A percentile compares a stretch with the other conserved stretches of the same genome.
phyloP scores from a whole-genome alignment of 30 jellyfish, hydroid and myxozoan species.

The Turritopsis rubra region DNA sequence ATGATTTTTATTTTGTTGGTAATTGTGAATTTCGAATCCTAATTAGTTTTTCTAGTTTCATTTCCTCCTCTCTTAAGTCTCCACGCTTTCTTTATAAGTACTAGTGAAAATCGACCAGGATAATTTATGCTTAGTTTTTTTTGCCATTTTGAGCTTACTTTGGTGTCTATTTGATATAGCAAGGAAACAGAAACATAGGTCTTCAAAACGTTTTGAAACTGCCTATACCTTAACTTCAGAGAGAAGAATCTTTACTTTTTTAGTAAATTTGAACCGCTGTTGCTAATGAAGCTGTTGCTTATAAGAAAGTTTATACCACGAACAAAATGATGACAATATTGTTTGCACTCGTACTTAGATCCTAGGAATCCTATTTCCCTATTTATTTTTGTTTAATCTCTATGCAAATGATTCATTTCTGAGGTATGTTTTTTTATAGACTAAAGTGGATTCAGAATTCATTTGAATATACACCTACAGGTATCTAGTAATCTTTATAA shows the following conservation, averaged over 20 bases:
- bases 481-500: not conserved
- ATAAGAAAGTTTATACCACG: no score
- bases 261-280: no score
- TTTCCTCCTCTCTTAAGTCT: not conserved
- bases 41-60: not conserved
- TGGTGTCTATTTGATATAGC: no score
- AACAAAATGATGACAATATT: not conserved
- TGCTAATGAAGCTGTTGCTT: no score
- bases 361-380: not conserved
- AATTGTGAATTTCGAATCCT: not conserved
- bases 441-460: conserved; percentile 11
- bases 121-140: no score
- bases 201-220: no score
- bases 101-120: no score
- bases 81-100: no score
- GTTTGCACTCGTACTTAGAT: not conserved
- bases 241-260: no score
- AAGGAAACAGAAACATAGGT: no score
- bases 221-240: no score
- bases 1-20: not conserved
- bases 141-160: no score
- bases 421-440: not conserved
- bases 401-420: not conserved
- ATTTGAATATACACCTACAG: conserved; percentile 3
- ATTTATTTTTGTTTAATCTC: not conserved